A percentile compares a stretch with the other conserved stretches of the same genome.
Conservation (phyloP, 2,113 vertebrate species). For the Trichechus manatus region DNA sequence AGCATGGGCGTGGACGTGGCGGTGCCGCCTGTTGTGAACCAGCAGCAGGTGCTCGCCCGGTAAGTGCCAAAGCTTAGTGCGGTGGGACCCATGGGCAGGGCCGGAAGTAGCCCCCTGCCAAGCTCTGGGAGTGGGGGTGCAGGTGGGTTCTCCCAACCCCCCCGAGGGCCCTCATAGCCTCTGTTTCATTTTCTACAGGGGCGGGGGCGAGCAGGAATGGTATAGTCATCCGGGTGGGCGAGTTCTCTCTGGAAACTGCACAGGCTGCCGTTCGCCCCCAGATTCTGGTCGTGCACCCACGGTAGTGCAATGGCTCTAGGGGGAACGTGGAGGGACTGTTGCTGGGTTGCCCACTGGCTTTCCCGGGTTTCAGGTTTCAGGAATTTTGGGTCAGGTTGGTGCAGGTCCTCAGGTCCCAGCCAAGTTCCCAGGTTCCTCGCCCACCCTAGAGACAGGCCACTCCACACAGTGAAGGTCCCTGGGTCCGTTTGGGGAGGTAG, state of each 20-base stretch:
- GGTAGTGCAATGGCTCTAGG: background rate
- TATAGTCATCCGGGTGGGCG: background rate
- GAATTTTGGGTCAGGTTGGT: background rate
- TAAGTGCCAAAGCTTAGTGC: slow-evolving; percentile 63
- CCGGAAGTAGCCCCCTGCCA: background rate
- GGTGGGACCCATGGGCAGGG: fast-evolving
- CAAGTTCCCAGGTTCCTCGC: background rate
- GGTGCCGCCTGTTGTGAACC: slow-evolving; percentile 83
- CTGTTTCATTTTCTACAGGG: background rate
- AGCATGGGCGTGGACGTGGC: slow-evolving; percentile 40
- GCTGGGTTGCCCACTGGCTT: too few relatives aligned
- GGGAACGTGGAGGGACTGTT: background rate
- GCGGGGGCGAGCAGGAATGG: background rate
- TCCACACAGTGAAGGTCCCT: background rate
- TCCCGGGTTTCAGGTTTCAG: background rate
- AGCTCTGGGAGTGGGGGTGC: background rate
- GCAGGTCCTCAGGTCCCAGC: background rate
- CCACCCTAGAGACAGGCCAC: background rate
- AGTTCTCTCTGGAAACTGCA: background rate
- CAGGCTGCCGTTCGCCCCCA: background rate
- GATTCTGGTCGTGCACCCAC: background rate
- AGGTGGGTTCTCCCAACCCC: fast-evolving
- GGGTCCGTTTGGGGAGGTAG: too few relatives aligned
- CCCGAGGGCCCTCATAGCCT: background rate
- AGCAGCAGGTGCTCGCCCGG: slow-evolving; percentile 92